Conservation (phyloP, 2,888 invertebrate genomes). For the Napeogenes inachia region DNA sequence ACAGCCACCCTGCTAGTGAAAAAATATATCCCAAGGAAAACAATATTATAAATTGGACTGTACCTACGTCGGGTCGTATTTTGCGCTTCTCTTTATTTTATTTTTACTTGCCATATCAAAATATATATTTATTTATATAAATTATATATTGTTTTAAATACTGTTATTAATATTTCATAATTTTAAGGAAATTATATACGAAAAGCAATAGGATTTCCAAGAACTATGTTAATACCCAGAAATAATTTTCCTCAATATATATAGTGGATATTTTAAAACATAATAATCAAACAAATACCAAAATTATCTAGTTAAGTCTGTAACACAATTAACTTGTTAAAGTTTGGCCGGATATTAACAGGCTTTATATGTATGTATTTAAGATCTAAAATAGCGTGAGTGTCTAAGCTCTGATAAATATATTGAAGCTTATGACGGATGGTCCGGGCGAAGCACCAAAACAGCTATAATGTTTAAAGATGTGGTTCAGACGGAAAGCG, state of each 20-base stretch:
- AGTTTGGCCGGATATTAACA: not conserved
- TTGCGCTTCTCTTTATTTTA: constrained; percentile 33
- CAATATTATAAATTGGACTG: constrained; percentile 76
- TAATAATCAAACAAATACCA: too few species aligned
- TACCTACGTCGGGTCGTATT: constrained; percentile 39
- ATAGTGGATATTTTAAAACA: too few species aligned
- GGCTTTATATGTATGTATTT: not conserved
- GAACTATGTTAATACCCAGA: too few species aligned
- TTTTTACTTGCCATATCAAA: constrained; percentile 29
- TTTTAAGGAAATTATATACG: too few species aligned
- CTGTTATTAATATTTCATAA: too few species aligned
- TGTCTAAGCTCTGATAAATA: constrained; percentile 37
- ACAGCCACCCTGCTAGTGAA: constrained; percentile 52
- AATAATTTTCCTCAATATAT: too few species aligned
- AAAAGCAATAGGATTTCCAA: too few species aligned
- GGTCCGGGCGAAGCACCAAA: constrained; percentile 29
- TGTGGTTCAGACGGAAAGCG: constrained; percentile 14
- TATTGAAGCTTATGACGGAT: constrained; percentile 48
- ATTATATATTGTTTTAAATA: too few species aligned
- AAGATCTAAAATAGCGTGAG: not conserved
- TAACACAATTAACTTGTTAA: not conserved
- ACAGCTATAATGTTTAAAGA: constrained; percentile 12
- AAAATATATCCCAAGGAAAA: constrained; percentile 77
- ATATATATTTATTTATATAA: constrained; percentile 46
- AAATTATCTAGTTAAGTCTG: too few species aligned